These are phyloP conservation scores for Columba livia DNA, from an alignment of 2,113 vertebrate species.

Conservation along the genomic window DNA sequence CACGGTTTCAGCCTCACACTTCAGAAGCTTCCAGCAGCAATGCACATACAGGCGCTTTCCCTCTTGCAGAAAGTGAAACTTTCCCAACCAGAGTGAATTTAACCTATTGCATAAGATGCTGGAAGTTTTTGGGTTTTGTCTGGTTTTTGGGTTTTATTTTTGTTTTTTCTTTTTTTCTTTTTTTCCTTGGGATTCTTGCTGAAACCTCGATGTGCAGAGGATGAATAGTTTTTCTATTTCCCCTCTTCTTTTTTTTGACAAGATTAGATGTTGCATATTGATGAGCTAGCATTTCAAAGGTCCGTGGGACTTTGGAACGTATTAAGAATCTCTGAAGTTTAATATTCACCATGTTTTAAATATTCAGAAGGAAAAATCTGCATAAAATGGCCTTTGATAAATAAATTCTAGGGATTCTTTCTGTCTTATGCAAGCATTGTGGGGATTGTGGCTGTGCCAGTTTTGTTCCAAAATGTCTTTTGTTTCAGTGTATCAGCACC, in stretches of 20 bases:
- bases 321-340: slow-evolving; percentile 61
- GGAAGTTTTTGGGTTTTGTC: not conserved
- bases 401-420: slow-evolving; percentile 34
- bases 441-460: slow-evolving; percentile 36
- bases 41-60: slow-evolving; percentile 40
- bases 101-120: slow-evolving; percentile 64
- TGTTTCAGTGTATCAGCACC: not conserved
- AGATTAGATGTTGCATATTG: slow-evolving; percentile 68
- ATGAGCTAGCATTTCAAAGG: slow-evolving; percentile 67
- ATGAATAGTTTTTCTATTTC: not conserved
- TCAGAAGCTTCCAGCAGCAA: slow-evolving; percentile 52
- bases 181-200: not conserved
- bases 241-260: not conserved
- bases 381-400: slow-evolving; percentile 66
- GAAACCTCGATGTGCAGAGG: slow-evolving; percentile 27
- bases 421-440: not conserved
- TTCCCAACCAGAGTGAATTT: slow-evolving; percentile 39
- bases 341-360: slow-evolving; percentile 59
- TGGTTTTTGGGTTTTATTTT: too few relatives aligned
- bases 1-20: slow-evolving; percentile 40
- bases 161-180: not conserved
- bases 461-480: slow-evolving; percentile 18
- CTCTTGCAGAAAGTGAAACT: slow-evolving; percentile 63
- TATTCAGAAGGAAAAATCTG: slow-evolving; percentile 56
- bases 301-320: slow-evolving; percentile 3